Conservation (phyloP, 2,888 invertebrate genomes). For the Morpho deidamia region DNA sequence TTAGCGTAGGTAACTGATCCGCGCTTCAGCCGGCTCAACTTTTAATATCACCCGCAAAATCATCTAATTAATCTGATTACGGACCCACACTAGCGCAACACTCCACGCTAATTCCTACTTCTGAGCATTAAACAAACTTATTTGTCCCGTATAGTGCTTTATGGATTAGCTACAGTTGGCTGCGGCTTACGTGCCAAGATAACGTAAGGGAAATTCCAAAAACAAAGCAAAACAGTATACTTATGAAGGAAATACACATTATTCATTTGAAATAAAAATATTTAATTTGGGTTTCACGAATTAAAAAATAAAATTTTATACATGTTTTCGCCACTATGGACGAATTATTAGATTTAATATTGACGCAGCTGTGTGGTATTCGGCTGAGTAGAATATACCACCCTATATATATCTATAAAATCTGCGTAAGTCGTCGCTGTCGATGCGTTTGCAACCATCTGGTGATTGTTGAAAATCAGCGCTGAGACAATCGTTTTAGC, state of each 20-base stretch:
- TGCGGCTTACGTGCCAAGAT: conserved; percentile 37
- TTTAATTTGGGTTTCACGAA: not conserved
- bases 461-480: no score
- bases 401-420: no score
- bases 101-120: conserved; percentile 64
- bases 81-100: conserved; percentile 53
- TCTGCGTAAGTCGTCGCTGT: no score
- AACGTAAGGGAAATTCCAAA: conserved; percentile 16
- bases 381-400: no score
- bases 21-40: conserved; percentile 69
- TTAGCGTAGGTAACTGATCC: conserved; percentile 65
- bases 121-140: conserved; percentile 65
- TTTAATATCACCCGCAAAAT: conserved; percentile 75
- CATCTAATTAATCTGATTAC: conserved; percentile 76
- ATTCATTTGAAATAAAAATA: not conserved
- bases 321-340: no score
- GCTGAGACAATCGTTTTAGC: no score
- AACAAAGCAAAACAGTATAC: not conserved
- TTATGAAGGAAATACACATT: no score
- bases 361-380: no score
- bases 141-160: conserved; percentile 57
- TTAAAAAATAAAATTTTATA: no score
- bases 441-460: no score
- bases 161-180: conserved; percentile 51
- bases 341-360: no score